phyloP scores from a whole-genome alignment of 2,113 vertebrate genomes.

The Prionailurus bengalensis region DNA sequence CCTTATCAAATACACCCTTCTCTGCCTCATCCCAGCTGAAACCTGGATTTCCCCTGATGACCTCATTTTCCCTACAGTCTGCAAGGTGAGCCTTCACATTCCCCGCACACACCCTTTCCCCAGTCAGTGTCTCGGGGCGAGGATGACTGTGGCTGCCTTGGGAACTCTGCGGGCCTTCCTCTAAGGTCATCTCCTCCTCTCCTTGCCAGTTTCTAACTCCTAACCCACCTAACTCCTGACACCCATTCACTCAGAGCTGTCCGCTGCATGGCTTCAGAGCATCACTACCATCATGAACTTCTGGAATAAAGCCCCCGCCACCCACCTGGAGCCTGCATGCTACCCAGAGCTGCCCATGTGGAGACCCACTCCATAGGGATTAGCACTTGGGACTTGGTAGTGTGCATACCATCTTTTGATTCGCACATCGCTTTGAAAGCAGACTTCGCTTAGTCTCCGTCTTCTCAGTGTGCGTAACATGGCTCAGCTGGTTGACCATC shows the following conservation, averaged over 20 bases:
- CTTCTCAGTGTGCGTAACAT: background rate
- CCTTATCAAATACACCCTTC: background rate
- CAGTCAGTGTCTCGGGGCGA: background rate
- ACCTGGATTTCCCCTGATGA: constrained; percentile 75
- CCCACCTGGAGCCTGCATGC: background rate
- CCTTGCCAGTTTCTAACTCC: background rate
- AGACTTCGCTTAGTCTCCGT: background rate
- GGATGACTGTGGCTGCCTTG: background rate
- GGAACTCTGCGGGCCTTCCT: background rate
- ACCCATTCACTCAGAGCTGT: background rate
- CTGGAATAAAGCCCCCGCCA: background rate
- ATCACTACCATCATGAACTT: background rate
- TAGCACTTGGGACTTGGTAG: background rate
- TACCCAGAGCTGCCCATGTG: background rate
- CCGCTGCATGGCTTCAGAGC: background rate
- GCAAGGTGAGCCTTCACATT: background rate
- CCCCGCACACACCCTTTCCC: background rate
- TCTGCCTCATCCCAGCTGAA: constrained; percentile 40
- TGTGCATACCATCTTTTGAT: background rate
- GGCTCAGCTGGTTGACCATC: background rate
- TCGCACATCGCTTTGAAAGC: background rate
- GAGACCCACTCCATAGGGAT: background rate
- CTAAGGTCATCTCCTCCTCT: background rate
- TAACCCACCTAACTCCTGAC: background rate
- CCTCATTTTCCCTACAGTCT: background rate